Conservation (phyloP, 1,140 invertebrate genomes). For the Drosophila subpulchrella region DNA sequence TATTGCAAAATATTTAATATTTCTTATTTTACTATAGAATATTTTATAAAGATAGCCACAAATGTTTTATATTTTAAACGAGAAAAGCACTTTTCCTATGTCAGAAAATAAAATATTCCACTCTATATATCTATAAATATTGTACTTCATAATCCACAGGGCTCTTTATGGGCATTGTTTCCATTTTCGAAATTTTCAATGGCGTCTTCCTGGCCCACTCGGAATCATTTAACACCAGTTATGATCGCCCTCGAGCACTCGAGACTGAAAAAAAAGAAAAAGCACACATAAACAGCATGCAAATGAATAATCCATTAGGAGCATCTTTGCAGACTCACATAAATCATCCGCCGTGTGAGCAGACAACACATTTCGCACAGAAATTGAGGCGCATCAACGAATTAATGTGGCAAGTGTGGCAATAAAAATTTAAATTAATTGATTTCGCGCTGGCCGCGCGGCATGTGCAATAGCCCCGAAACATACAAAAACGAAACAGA, state of each 20-base stretch:
- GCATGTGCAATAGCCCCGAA: constrained; percentile 19
- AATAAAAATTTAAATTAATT: constrained; percentile 78
- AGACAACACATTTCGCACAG: constrained; percentile 34
- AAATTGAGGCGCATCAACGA: constrained; percentile 51
- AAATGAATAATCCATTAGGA: constrained; percentile 37
- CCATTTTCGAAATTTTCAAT: not conserved
- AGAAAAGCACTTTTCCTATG: no score
- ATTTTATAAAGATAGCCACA: no score
- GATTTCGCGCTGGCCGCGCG: constrained; percentile 47
- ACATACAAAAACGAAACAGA: constrained; percentile 5
- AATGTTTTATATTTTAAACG: no score
- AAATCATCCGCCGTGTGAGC: constrained; percentile 38
- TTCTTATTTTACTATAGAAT: no score
- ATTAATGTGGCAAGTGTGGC: constrained; percentile 59
- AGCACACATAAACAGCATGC: not conserved
- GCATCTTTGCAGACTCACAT: constrained; percentile 45
- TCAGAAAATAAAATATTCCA: no score
- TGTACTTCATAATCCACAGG: no score
- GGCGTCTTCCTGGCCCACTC: not conserved
- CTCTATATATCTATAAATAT: no score
- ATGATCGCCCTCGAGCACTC: not conserved
- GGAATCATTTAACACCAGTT: constrained; percentile 5
- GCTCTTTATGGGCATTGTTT: not conserved
- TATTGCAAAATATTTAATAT: no score
- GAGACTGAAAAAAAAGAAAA: not conserved